Evolutionary conservation across 2,797 vertebrate species (phyloP).

Genomic region (Pipistrellus pygmaeus): DNA sequence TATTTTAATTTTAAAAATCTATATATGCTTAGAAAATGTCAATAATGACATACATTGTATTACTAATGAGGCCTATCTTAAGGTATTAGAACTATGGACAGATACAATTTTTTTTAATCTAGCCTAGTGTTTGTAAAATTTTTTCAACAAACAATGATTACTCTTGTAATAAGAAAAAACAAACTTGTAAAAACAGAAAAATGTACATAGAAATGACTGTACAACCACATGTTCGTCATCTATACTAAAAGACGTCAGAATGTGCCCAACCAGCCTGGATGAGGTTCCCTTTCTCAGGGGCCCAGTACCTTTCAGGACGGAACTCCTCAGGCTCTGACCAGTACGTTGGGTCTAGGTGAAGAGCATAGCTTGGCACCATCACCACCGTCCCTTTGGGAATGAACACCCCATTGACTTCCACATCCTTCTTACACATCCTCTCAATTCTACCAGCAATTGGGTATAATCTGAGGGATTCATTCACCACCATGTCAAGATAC

Average conservation of each 20-base stretch:
- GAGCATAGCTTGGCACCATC: constrained; percentile 48
- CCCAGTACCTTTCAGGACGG: constrained; percentile 88
- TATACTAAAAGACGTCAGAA: neutral
- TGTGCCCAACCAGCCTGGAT: neutral
- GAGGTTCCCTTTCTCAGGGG: rapidly evolving
- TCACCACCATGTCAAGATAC: constrained; percentile 88
- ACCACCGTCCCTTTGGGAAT: constrained; percentile 84
- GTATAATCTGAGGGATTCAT: constrained; percentile 84
- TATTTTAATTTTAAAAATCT: neutral
- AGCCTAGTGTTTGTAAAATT: neutral
- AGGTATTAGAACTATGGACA: neutral
- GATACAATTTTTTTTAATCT: neutral
- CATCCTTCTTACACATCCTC: constrained; percentile 84
- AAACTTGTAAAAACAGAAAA: neutral
- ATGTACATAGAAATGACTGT: neutral
- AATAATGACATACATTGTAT: neutral
- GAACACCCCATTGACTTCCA: constrained; percentile 85
- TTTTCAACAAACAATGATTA: neutral
- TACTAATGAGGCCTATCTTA: neutral
- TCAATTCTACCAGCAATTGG: constrained; percentile 83
- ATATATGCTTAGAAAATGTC: neutral
- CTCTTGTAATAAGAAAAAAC: neutral
- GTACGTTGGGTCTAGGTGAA: constrained; percentile 76
- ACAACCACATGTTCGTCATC: neutral
- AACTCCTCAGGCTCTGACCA: constrained; percentile 88